phyloP scores from a whole-genome alignment of 2,113 vertebrate species.

The Sakesphorus luctuosus region DNA sequence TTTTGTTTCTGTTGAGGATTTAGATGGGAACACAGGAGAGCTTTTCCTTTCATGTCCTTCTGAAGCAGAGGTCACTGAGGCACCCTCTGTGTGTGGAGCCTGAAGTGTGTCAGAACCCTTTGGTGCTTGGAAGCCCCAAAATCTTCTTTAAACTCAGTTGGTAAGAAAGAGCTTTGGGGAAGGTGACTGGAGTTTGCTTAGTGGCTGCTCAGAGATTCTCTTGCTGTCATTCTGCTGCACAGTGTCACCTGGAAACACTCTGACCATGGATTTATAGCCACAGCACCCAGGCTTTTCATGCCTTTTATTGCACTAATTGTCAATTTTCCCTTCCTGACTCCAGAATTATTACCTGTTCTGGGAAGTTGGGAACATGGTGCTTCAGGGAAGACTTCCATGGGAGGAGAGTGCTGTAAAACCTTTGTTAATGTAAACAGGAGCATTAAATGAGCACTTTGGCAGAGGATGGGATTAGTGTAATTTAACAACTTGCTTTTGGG shows the following conservation, averaged over 20 bases:
- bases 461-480: conserved; percentile 7
- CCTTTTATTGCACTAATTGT: background rate
- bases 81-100: background rate
- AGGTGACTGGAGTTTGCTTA: background rate
- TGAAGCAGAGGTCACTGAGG: background rate
- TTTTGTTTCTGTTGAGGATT: background rate
- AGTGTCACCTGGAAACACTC: background rate
- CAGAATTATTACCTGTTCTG: background rate
- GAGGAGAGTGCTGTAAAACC: background rate
- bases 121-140: background rate
- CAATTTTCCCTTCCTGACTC: background rate
- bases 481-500: conserved; percentile 26
- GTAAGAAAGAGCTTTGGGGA: background rate
- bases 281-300: background rate
- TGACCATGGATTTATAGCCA: background rate
- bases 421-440: background rate
- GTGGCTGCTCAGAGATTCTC: background rate
- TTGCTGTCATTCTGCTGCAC: rapidly evolving
- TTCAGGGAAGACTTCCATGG: background rate
- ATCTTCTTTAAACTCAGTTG: background rate
- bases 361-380: background rate
- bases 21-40: background rate
- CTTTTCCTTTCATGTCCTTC: background rate
- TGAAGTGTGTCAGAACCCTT: background rate
- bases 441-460: background rate